A percentile compares a stretch with the other conserved stretches of the same genome.
These are phyloP conservation scores for Ectemnius continuus DNA, from an alignment of 2,888 invertebrate genomes.

Conservation along the genomic window DNA sequence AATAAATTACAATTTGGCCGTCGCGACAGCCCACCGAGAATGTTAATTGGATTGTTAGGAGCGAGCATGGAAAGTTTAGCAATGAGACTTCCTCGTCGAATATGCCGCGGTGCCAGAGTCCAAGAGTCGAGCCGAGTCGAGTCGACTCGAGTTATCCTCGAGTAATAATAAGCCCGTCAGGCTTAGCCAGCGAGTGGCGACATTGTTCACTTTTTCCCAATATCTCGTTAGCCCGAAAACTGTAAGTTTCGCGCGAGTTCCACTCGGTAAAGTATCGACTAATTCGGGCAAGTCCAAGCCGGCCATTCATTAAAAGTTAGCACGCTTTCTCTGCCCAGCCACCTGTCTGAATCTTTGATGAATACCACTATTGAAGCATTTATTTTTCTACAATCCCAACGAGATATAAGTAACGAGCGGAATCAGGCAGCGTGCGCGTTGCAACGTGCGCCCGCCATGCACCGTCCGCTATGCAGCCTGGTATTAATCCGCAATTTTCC, in stretches of 20 bases:
- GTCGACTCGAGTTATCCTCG: constrained; percentile 28
- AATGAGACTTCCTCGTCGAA: constrained; percentile 38
- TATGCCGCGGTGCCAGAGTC: constrained; percentile 17
- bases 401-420: no score
- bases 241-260: not conserved
- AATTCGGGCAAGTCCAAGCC: not conserved
- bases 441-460: not conserved
- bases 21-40: constrained; percentile 8
- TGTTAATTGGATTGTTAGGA: constrained; percentile 58
- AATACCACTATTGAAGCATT: no score
- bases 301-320: no score
- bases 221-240: not conserved
- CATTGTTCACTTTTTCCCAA: not conserved
- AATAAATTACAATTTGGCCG: constrained; percentile 56
- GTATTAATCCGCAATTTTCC: constrained; percentile 56
- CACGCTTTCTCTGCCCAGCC: no score
- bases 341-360: no score
- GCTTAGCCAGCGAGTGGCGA: not conserved
- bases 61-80: constrained; percentile 45
- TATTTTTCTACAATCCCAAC: no score
- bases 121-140: constrained; percentile 24
- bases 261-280: not conserved
- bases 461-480: constrained; percentile 9
- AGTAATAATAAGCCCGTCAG: constrained; percentile 34
- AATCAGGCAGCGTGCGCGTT: not conserved